Conservation (phyloP, 2,888 invertebrate genomes). For the Rotaria magnacalcarata region DNA sequence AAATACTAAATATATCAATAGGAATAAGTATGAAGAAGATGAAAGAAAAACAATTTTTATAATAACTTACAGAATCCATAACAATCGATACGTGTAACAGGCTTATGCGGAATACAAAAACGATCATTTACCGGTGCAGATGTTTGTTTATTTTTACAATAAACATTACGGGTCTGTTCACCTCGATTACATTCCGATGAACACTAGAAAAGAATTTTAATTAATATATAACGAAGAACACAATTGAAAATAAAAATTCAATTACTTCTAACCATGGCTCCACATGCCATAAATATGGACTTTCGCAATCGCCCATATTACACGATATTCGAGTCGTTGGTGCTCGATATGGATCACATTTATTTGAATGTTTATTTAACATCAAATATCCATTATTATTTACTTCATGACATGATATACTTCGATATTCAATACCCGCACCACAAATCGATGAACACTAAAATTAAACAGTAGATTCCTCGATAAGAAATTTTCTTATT, state of each 20-base stretch:
- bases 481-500: too few species aligned
- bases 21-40: background rate
- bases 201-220: background rate
- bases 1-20: background rate
- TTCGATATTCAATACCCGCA: background rate
- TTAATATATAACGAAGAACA: background rate
- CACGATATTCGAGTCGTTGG: slow-evolving; percentile 2
- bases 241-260: too few species aligned
- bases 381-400: slow-evolving; percentile 28
- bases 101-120: background rate
- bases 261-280: slow-evolving; percentile 27
- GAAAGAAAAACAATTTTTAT: background rate
- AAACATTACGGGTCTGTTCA: background rate
- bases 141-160: background rate
- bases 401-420: slow-evolving; percentile 7
- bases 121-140: background rate
- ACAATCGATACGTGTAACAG: slow-evolving; percentile 10
- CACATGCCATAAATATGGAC: slow-evolving; percentile 34
- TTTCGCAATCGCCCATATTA: slow-evolving; percentile 33
- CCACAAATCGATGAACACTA: slow-evolving; percentile 1
- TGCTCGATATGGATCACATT: slow-evolving; percentile 10
- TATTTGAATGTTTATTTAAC: background rate
- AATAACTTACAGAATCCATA: slow-evolving; percentile 9
- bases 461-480: background rate
- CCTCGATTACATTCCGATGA: slow-evolving; percentile 17